Base-by-base conservation (phyloP, 2,888 invertebrate genomes). In the Eupithecia vulgata region DNA sequence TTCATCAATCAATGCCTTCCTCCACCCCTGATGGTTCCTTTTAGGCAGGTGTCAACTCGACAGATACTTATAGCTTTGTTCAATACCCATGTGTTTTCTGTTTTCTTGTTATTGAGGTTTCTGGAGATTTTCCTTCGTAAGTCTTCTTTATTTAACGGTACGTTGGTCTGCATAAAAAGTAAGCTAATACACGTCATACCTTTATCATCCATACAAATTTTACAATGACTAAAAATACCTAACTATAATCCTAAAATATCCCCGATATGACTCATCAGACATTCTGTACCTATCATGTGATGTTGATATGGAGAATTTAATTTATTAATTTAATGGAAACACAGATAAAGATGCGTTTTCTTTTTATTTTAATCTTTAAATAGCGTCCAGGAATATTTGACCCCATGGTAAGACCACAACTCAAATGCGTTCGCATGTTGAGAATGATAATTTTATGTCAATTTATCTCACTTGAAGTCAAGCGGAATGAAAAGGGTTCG, bases 401-500 rank as follows among this genome's bases (percentile, higher is more conserved):
- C 42, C 67, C 70, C 65, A 73, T 57, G 59, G 57, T 45, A 68
- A 73, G 52, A 71, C 68, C 59, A 71, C 68, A 52, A 72, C 37
- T 59, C 34, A 59, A 59, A 48, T 75, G 48, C 72, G 40, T 67
- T 72, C 67, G 65, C 37, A 72, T 71, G 74, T 67, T 70, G 76
- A 71, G 68, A 64, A 71, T 76, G 76, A 79, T 79, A 79, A 77
- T 75, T 80, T 77, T 64, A 76, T 78, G 77, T 76, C 76, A 78
- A 77, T 79, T 76, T 79, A 80, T 81, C 78, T 78, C 76, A 76
- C 70, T 80, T 75, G 67, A 77, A 73, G 78, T 80, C 77, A 72
- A 65, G 25, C 71, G 71, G 76, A 74, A 80, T 85, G 83, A 86
- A 81, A 85, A 83, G 79, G 83, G 84, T 86, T 74, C 61, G 71